Evolutionary conservation across 2,888 invertebrate species (phyloP), one percentile per base, ranked within the genome.

Genomic region (Coleophora flavipennella): DNA sequence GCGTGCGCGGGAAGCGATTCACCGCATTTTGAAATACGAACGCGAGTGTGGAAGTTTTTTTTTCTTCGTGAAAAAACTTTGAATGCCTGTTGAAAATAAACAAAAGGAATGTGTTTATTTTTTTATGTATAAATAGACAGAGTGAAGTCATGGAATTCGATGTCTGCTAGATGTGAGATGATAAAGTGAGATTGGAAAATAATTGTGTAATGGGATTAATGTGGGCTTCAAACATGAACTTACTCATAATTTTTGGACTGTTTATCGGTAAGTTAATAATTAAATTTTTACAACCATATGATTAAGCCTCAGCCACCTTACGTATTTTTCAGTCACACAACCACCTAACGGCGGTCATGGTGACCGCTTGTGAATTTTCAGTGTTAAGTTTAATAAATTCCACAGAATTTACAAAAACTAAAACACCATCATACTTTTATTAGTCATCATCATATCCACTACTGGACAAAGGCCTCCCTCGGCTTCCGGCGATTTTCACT

Each of bases 181-280:
- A 33, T 13, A 32, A 33, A 42, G 40, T 36, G 12, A n/a, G n/a
- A 27, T 9, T 1, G n/a, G 36, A 35, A 20, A 4, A 20, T 20
- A 3, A 4, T 20, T 4, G 57, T 56, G 57, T 56, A 53, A 49
- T 48, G 53, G 51, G 51, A 51, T 48, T 48, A 51, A 55, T 52
- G 50, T 56, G 56, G 36, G 43, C 44, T 40, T 27, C 40, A 54
- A 60, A 51, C 43, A 70, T 70, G 69, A 49, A 63, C 35, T 60
- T 69, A 32, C 49, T 69, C 12, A 57, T 70, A 36, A 56, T 68
- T 48, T 67, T 70, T 51, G 69, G 70, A 66, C 63, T 70, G 44
- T 67, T 69, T 45, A 57, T 67, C 50, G 69, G 69, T 70, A 46
- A 70, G 69, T 65, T 41, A 29, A 29, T 29, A 29, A 29, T 29